Evolutionary conservation across 2,113 vertebrate genomes (phyloP).

Genomic region (Clarias macrocephalus): DNA sequence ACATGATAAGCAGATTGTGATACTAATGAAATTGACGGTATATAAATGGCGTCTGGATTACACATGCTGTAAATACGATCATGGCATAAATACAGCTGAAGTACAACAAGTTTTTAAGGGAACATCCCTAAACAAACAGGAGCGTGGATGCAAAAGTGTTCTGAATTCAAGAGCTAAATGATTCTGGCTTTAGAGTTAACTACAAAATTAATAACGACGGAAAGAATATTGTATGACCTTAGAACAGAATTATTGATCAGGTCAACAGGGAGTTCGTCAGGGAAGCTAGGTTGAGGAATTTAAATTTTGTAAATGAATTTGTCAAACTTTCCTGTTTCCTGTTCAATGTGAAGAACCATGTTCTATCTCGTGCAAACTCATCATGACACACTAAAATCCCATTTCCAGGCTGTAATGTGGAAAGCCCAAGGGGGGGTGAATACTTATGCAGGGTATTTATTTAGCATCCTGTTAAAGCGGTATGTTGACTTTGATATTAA

Average conservation of each 20-base stretch:
- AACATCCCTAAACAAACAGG: neutral
- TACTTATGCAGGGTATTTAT: neutral
- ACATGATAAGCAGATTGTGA: conserved; percentile 1
- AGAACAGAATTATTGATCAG: neutral
- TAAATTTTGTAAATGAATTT: neutral
- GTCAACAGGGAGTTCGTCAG: neutral
- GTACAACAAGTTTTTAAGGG: neutral
- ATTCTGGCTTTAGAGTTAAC: neutral
- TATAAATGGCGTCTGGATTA: neutral
- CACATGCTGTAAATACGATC: neutral
- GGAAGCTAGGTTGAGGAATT: neutral
- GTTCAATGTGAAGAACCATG: neutral
- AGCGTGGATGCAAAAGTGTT: neutral
- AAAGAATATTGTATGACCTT: neutral
- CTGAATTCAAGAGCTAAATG: neutral
- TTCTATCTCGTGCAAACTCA: neutral
- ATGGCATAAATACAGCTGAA: neutral
- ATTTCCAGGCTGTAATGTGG: neutral
- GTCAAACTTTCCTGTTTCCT: neutral
- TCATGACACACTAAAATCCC: neutral
- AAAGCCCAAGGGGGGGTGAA: neutral
- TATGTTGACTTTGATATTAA: neutral
- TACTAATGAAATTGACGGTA: neutral
- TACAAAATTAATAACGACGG: neutral
- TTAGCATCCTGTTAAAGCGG: neutral